Evolutionary conservation across 2,113 vertebrate genomes (phyloP), one percentile per base, ranked within the genome.

Genomic region (Etheostoma cragini): DNA sequence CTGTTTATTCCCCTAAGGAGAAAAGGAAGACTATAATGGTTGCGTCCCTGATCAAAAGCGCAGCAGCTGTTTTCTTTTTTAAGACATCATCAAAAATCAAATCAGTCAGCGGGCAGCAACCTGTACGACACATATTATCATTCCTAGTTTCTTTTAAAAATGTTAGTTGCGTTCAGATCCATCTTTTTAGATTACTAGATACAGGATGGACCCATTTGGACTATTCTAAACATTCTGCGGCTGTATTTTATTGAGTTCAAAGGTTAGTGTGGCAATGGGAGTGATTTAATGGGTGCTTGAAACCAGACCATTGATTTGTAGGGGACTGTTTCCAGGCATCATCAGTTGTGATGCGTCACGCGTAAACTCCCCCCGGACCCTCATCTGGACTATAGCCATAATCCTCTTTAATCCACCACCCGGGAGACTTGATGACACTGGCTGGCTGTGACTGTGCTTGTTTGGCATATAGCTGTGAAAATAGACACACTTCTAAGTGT

Each of bases 341-440:
- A 86, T 89, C 81, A 83, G 84, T 72, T 54, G 71, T 76, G 88
- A 88, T 79, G 85, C 67, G 57, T 85, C 88, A 88, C 53, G 70
- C 62, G 1, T 77, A 71, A 84, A 33, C 79, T 24, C 78, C 77
- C 81, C 64, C 33, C 4, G 19, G 72, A 71, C 56, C 82, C 72
- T 87, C 83, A 90, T 87, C 84, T 91, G 90, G 91, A 91, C 73
- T 12, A 24, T 68, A 30, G 87, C 91, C 87, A 89, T 94, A 93
- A 94, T 94, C 93, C 82, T 89, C 90, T 94, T 92, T 89, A 56
- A 67, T 63, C 67, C 69, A 64, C 58, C 84, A 81, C 83, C 75
- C 42, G 56, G 60, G 65, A 80, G 38, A 70, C 69, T 57, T 62
- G 70, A 46, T 47, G 70, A 35, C 62, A 17, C 53, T 2, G 65